A percentile compares a stretch with the other conserved stretches of the same genome.
Conservation (phyloP, 2,797 vertebrate genomes). For the Coendou prehensilis region DNA sequence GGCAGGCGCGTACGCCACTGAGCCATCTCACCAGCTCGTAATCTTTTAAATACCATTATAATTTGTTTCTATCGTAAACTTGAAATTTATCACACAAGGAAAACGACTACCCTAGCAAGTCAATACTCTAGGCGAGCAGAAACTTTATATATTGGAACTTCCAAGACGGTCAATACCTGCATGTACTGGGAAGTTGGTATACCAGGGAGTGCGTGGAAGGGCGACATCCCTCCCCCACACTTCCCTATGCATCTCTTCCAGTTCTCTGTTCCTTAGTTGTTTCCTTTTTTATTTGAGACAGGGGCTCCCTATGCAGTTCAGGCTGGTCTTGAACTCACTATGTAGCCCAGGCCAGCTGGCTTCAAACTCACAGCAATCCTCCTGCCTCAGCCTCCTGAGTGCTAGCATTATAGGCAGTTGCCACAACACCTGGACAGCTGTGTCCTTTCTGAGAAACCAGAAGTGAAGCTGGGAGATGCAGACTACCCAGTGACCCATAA, state of each 20-base stretch:
- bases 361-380: not conserved
- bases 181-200: not conserved
- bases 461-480: not conserved
- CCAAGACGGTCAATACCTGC: not conserved
- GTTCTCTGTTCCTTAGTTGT: conserved; percentile 5
- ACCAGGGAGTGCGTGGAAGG: not conserved
- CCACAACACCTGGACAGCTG: not conserved
- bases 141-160: not conserved
- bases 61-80: conserved; percentile 1
- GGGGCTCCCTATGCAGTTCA: not conserved
- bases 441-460: not conserved
- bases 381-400: not conserved
- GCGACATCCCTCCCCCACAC: not conserved
- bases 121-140: conserved; percentile 30
- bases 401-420: not conserved
- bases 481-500: not conserved
- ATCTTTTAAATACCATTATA: conserved; percentile 34
- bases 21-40: not conserved
- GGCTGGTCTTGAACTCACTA: not conserved
- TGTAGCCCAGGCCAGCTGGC: not conserved
- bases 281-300: not conserved
- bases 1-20: no score
- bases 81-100: conserved; percentile 19
- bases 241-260: not conserved
- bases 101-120: conserved; percentile 32